A percentile compares a stretch with the other conserved stretches of the same genome.
Evolutionary conservation across 2,797 vertebrate genomes (phyloP).

Genomic region (Furcifer pardalis): DNA sequence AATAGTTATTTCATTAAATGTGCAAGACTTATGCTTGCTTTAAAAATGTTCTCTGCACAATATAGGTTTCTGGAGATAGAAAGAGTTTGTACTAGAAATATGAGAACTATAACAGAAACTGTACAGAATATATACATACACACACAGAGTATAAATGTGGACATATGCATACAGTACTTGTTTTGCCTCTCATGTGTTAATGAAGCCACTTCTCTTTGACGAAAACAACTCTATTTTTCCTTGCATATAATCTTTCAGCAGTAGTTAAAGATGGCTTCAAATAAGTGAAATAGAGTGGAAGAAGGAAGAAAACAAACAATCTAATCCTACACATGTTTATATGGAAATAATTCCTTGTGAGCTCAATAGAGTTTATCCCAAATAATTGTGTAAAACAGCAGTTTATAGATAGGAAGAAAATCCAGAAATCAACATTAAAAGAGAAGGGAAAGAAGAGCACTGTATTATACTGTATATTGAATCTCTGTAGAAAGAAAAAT

Average conservation of each 20-base stretch:
- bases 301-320: not conserved
- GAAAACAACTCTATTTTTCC: constrained; percentile 19
- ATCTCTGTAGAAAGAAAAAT: not conserved
- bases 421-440: not conserved
- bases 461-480: not conserved
- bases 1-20: not conserved
- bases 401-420: not conserved
- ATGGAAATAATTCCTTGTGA: not conserved
- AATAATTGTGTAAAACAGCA: not conserved
- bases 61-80: not conserved
- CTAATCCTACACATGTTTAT: constrained; percentile 24
- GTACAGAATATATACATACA: too few relatives aligned
- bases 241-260: constrained; percentile 21
- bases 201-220: constrained; percentile 13
- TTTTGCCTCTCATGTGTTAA: constrained; percentile 7
- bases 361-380: not conserved
- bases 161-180: constrained; percentile 12
- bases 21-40: not conserved
- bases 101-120: not conserved
- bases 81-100: not conserved
- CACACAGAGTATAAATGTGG: constrained; percentile 3
- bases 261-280: constrained; percentile 19
- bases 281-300: constrained; percentile 8
- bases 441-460: not conserved
- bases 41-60: not conserved